A percentile compares a stretch with the other conserved stretches of the same genome.
Evolutionary conservation across 1,140 invertebrate species (phyloP).

Genomic region (Notospermus geniculatus): DNA sequence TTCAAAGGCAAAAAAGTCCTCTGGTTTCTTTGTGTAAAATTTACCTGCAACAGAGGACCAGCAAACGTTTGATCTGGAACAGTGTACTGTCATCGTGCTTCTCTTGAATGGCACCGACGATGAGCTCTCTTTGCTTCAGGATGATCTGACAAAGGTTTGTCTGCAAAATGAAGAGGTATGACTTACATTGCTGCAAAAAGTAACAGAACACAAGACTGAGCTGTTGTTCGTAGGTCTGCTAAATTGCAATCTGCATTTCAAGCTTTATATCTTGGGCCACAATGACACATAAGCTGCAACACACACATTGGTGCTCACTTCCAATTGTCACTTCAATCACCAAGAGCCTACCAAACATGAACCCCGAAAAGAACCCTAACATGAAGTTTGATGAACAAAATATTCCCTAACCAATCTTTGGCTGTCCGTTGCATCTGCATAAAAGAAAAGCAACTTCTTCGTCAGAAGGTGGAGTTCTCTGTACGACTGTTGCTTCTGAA

Average conservation of each 20-base stretch:
- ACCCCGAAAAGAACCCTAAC: not conserved
- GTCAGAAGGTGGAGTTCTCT: slow-evolving; percentile 55
- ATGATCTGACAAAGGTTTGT: slow-evolving; percentile 41
- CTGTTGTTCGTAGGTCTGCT: too few relatives aligned
- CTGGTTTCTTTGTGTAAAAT: not conserved
- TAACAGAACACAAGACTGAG: too few relatives aligned
- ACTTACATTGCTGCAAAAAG: too few relatives aligned
- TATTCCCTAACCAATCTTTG: slow-evolving; percentile 66
- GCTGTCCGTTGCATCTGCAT: slow-evolving; percentile 67
- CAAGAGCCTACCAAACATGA: not conserved
- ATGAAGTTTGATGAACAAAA: not conserved
- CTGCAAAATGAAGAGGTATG: too few relatives aligned
- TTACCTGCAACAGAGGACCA: slow-evolving; percentile 40
- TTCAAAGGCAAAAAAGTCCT: not conserved
- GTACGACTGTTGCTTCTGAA: slow-evolving; percentile 41
- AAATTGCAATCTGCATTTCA: not conserved
- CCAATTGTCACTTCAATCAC: not conserved
- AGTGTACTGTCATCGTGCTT: slow-evolving; percentile 17
- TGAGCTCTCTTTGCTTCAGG: slow-evolving; percentile 34
- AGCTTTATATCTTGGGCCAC: not conserved
- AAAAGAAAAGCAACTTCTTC: slow-evolving; percentile 68
- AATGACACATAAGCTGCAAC: slow-evolving; percentile 1
- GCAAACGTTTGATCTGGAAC: slow-evolving; percentile 31
- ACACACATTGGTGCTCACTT: not conserved
- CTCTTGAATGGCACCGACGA: slow-evolving; percentile 22